Base-by-base conservation (phyloP, 2,797 vertebrate genomes). In the Triplophysa bombifrons region DNA sequence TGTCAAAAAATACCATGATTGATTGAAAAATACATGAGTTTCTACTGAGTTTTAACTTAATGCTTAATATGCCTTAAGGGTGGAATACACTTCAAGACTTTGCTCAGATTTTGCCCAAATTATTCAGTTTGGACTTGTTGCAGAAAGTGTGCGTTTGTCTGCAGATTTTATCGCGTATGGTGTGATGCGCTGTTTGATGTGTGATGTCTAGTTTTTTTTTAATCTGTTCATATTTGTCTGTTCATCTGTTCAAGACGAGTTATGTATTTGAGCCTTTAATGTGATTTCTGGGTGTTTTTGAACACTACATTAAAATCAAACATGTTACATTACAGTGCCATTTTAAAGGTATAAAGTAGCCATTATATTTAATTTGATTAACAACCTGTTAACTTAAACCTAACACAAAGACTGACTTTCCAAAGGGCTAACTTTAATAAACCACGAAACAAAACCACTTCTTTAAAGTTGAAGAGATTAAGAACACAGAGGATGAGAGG, bases 321-420 rank as follows among this genome's bases (percentile, higher is more conserved):
- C 19, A 22, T 46, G 14, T 17, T 64, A n/a, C 16, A 64, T 38
- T n/a, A 41, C 9, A 64, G 19, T 38, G 27, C 19, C 20, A 27
- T 50, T 17, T 73, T 30, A 30, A 27, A 8, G 11, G 6, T n/a
- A 48, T 46, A 50, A 63, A 51, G 22, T 2, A 20, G 14, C 17
- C 12, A 60, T 63, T 74, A 19, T 66, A 12, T 58, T 55, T 63
- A 20, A 30, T 14, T 48, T 14, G 3, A 48, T 48, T 38, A 53
- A 41, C 30, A 55, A 0, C 30, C 14, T n/a, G 58, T 38, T 74
- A 51, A 65, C 1, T 46, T 1, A 58, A 58, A 58, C 38, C 1
- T 1, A 66, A 56, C 63, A 76, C 30, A 55, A 51, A 19, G 63
- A 67, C 63, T 67, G 11, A 67, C 5, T 27, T 66, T 63, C 17